A percentile compares a stretch with the other conserved stretches of the same genome.
Evolutionary conservation across 2,888 invertebrate species (phyloP).

Genomic region (Deilephila elpenor): DNA sequence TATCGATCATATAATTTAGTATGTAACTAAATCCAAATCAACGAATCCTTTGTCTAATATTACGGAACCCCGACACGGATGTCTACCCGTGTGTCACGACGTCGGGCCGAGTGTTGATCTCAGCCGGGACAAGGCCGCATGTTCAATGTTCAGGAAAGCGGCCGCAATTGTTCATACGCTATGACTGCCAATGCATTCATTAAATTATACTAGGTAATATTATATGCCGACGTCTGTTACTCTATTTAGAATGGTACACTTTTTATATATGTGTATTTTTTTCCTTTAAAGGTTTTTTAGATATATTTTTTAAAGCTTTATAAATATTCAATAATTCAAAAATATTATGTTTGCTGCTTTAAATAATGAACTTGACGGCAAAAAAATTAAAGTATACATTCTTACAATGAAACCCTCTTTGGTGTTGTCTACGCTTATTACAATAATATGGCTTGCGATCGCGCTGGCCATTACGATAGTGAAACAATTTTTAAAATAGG

Average conservation of each 20-base stretch:
- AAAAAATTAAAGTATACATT: too few species aligned
- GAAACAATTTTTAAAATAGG: too few species aligned
- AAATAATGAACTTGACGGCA: too few species aligned
- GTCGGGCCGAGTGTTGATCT: slow-evolving; percentile 35
- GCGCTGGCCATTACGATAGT: too few species aligned
- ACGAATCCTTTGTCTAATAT: background rate
- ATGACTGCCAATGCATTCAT: slow-evolving; percentile 30
- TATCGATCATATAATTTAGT: background rate
- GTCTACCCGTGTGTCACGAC: slow-evolving; percentile 38
- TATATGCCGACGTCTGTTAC: background rate
- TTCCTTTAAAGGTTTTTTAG: too few species aligned
- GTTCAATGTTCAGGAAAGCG: slow-evolving; percentile 36
- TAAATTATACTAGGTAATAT: slow-evolving; percentile 2
- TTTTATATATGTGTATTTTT: too few species aligned
- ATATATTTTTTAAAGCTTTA: too few species aligned
- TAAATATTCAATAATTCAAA: too few species aligned
- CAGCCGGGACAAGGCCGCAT: slow-evolving; percentile 36
- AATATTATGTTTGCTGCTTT: too few species aligned
- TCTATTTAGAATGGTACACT: background rate
- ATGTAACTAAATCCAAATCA: background rate
- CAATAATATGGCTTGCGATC: too few species aligned
- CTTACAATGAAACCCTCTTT: too few species aligned
- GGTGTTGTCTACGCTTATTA: too few species aligned
- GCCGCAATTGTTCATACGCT: slow-evolving; percentile 32
- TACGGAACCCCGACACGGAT: slow-evolving; percentile 26